Conservation (phyloP, 2,888 invertebrate species). For the Yponomeuta plumbellus region DNA sequence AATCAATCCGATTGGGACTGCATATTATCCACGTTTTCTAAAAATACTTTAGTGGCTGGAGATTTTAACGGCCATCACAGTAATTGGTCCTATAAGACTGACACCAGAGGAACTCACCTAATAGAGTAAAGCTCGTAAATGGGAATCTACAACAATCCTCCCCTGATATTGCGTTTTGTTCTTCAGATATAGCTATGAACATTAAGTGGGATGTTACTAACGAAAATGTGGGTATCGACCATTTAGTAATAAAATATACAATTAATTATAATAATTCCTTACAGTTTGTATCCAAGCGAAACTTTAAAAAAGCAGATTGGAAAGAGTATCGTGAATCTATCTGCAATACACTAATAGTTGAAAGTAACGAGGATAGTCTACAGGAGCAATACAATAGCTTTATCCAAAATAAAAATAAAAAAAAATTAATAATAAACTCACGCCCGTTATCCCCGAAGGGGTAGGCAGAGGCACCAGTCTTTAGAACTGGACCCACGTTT, state of each 20-base stretch:
- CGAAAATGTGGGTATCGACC: constrained; percentile 23
- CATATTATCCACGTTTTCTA: constrained; percentile 5
- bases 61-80: too few relatives aligned
- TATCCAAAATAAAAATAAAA: background rate
- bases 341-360: too few relatives aligned
- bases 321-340: constrained; percentile 3
- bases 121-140: constrained; percentile 20
- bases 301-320: constrained; percentile 22
- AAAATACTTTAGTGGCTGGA: constrained; percentile 21
- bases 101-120: constrained; percentile 22
- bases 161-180: constrained; percentile 22
- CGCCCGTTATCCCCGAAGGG: too few relatives aligned
- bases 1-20: constrained; percentile 17
- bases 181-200: constrained; percentile 21
- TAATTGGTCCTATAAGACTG: constrained; percentile 20
- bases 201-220: constrained; percentile 20
- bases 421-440: too few relatives aligned
- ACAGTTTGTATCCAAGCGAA: constrained; percentile 2
- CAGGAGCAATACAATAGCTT: background rate
- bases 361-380: background rate
- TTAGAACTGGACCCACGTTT: too few relatives aligned
- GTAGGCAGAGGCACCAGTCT: too few relatives aligned
- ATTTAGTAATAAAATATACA: too few relatives aligned
- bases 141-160: constrained; percentile 18
- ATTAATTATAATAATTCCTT: constrained; percentile 22